Conservation (phyloP, 2,797 vertebrate species). For the Cheirogaleus major region DNA sequence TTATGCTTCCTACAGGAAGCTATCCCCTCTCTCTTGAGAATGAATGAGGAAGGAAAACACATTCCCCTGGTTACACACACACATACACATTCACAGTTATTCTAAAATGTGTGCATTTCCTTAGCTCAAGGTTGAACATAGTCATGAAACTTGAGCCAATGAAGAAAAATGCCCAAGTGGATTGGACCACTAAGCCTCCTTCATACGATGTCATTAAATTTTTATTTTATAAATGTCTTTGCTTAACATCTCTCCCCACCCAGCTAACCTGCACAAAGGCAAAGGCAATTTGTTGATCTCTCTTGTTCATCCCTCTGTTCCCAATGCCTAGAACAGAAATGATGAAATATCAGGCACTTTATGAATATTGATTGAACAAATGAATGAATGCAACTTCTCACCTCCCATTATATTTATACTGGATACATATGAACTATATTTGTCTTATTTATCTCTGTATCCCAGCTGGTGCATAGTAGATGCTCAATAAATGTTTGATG, state of each 20-base stretch:
- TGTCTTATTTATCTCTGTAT: background rate
- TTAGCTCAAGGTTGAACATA: background rate
- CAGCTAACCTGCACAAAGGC: background rate
- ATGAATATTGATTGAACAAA: background rate
- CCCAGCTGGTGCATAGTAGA: background rate
- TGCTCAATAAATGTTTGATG: constrained; percentile 34
- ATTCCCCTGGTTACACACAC: background rate
- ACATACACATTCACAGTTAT: background rate
- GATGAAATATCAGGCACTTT: background rate
- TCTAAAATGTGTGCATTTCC: background rate
- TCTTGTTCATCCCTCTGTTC: background rate
- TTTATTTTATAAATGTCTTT: constrained; percentile 34
- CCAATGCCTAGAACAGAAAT: background rate
- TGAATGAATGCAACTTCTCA: background rate
- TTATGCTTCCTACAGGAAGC: background rate
- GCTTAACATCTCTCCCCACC: background rate
- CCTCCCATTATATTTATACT: background rate
- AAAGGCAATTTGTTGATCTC: background rate
- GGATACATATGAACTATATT: background rate
- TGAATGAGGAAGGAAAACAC: background rate
- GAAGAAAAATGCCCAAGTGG: background rate
- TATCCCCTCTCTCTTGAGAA: background rate
- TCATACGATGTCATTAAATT: background rate
- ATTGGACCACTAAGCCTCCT: background rate
- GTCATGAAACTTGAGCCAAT: background rate